Percentiles rank a stretch among this genome's conserved stretches.
phyloP scores from a whole-genome alignment of 2,888 invertebrate genomes.

The Pheosia tremula region DNA sequence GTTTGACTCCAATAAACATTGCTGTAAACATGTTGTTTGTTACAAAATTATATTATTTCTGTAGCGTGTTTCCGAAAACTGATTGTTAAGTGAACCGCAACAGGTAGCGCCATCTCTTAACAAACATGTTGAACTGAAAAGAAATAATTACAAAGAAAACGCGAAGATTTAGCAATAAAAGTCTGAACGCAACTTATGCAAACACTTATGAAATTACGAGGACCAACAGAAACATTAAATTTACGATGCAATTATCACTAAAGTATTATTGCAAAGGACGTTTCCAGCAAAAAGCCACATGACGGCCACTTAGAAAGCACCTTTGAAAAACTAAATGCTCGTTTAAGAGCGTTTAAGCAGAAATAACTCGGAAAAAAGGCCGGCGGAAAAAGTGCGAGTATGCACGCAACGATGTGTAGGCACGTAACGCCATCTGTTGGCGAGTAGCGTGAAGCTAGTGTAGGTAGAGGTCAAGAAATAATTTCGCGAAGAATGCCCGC shows the following conservation, averaged over 20 bases:
- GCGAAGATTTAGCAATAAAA: slow-evolving; percentile 22
- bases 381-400: slow-evolving; percentile 60
- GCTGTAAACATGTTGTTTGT: background rate
- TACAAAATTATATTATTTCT: background rate
- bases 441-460: slow-evolving; percentile 67
- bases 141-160: slow-evolving; percentile 12
- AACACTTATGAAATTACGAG: slow-evolving; percentile 68
- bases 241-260: slow-evolving; percentile 74
- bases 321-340: slow-evolving; percentile 81
- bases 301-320: slow-evolving; percentile 77
- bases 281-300: slow-evolving; percentile 65
- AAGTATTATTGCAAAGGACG: slow-evolving; percentile 75
- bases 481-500: slow-evolving; percentile 72
- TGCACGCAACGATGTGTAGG: slow-evolving; percentile 66
- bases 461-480: slow-evolving; percentile 72
- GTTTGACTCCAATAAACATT: slow-evolving; percentile 10
- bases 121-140: slow-evolving; percentile 15
- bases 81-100: background rate
- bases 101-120: slow-evolving; percentile 36
- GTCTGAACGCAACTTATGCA: slow-evolving; percentile 51
- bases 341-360: slow-evolving; percentile 78
- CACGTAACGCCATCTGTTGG: slow-evolving; percentile 78
- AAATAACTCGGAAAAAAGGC: slow-evolving; percentile 71
- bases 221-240: slow-evolving; percentile 65
- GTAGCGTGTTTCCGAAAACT: background rate